Conservation (phyloP, 2,888 invertebrate genomes). For the Sarcophaga carnaria region DNA sequence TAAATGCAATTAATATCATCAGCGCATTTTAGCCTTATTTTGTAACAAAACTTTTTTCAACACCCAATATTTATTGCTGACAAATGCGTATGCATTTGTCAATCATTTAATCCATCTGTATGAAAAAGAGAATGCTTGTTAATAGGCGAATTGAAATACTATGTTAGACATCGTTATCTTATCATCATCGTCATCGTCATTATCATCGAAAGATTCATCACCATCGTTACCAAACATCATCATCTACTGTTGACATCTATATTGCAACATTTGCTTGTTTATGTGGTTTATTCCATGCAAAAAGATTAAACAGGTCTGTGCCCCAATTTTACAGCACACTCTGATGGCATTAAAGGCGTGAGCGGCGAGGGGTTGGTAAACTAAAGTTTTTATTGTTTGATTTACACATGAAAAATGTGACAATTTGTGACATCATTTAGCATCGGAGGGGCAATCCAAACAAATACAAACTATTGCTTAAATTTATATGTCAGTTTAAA, state of each 20-base stretch:
- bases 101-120: conserved; percentile 23
- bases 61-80: conserved; percentile 27
- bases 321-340: neutral
- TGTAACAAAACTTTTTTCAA: too few species aligned
- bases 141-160: conserved; percentile 10
- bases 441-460: neutral
- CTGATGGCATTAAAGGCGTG: too few species aligned
- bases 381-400: neutral
- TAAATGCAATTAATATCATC: too few species aligned
- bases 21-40: too few species aligned
- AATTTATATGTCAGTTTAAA: neutral
- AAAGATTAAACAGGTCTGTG: conserved; percentile 26
- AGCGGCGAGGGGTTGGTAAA: fast-evolving
- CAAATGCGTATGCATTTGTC: conserved; percentile 8
- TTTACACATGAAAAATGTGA: conserved; percentile 17
- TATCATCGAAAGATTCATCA: neutral
- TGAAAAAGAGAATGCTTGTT: neutral
- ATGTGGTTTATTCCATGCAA: conserved; percentile 20
- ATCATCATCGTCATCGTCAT: conserved; percentile 8
- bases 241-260: conserved; percentile 48
- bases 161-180: conserved; percentile 14
- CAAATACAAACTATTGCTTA: neutral
- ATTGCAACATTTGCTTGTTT: conserved; percentile 30
- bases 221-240: conserved; percentile 3
- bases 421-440: conserved; percentile 27